Conservation (phyloP, 2,888 invertebrate species). For the Lochmaea crataegi region DNA sequence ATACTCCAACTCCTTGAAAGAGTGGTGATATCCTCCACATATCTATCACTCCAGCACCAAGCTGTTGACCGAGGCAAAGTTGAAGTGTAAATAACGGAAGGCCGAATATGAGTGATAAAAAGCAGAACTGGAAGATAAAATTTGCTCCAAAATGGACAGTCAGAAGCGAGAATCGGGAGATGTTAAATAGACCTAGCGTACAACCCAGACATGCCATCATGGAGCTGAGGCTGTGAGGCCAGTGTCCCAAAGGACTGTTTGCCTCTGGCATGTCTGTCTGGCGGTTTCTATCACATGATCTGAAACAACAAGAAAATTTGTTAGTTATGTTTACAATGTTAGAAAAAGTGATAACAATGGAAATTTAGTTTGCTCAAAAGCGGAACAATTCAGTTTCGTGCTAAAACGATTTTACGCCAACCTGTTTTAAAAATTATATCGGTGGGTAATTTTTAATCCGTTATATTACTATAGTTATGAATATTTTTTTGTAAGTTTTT, state of each 20-base stretch:
- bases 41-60: conserved; percentile 86
- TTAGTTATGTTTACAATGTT: neutral
- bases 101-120: conserved; percentile 77
- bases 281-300: conserved; percentile 68
- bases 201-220: conserved; percentile 86
- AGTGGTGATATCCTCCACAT: conserved; percentile 95
- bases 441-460: neutral
- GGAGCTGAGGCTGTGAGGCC: conserved; percentile 81
- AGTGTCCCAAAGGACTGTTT: conserved; percentile 70
- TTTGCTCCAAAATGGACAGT: conserved; percentile 89
- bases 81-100: conserved; percentile 88
- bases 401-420: neutral
- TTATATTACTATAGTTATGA: neutral
- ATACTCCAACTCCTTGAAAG: conserved; percentile 90
- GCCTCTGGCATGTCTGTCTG: conserved; percentile 64
- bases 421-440: neutral
- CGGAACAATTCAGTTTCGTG: neutral
- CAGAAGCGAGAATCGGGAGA: conserved; percentile 79
- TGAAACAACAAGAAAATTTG: conserved; percentile 57
- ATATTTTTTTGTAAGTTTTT: neutral
- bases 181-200: conserved; percentile 88
- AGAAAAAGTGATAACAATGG: no score
- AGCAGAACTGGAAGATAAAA: conserved; percentile 89
- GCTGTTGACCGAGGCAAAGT: conserved; percentile 85
- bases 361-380: neutral